Evolutionary conservation across 2,797 vertebrate genomes (phyloP).

Genomic region (Champsocephalus esox): DNA sequence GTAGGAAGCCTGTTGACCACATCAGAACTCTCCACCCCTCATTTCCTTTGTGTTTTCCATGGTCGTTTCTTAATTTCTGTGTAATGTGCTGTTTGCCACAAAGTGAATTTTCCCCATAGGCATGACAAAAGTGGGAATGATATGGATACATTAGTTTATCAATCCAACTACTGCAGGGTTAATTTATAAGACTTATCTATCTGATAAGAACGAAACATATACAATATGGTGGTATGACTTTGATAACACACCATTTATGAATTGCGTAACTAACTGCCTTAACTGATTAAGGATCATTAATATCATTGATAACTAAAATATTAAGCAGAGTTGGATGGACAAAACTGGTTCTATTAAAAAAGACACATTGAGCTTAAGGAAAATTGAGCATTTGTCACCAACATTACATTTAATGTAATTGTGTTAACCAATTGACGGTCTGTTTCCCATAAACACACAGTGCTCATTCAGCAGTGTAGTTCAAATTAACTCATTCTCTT

Average conservation of each 20-base stretch:
- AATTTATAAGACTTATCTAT: neutral
- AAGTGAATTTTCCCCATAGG: constrained; percentile 13
- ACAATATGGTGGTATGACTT: neutral
- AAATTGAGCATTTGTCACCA: neutral
- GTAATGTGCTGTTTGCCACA: constrained; percentile 33
- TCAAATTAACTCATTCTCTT: constrained; percentile 17
- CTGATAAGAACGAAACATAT: too few species aligned
- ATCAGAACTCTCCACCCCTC: constrained; percentile 24
- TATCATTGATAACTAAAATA: neutral
- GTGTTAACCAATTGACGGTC: neutral
- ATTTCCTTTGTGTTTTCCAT: constrained; percentile 42
- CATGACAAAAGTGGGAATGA: constrained; percentile 13
- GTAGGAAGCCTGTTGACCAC: constrained; percentile 50
- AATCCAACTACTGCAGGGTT: neutral
- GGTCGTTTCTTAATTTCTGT: constrained; percentile 40
- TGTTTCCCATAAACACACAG: constrained; percentile 20
- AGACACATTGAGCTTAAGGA: neutral
- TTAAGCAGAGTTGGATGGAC: neutral
- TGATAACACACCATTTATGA: neutral
- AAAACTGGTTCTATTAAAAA: neutral
- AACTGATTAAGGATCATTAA: neutral
- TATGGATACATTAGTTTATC: constrained; percentile 19
- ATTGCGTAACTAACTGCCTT: constrained; percentile 2
- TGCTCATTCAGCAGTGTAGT: constrained; percentile 10
- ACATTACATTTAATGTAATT: neutral